Conservation (phyloP, 2,113 vertebrate species). For the Scortum barcoo region DNA sequence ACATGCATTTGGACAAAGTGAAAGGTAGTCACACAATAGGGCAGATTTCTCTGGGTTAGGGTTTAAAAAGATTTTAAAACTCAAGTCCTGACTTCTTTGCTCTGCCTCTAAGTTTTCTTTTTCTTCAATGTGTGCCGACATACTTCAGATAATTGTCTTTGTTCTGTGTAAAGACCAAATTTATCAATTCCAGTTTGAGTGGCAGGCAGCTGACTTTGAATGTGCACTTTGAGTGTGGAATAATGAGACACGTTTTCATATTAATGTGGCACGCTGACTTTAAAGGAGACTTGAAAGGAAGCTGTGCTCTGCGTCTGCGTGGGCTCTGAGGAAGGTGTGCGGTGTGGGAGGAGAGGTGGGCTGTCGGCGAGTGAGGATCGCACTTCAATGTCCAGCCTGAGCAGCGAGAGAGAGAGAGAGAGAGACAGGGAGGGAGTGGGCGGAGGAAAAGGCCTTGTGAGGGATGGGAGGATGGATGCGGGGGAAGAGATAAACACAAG, state of each 20-base stretch:
- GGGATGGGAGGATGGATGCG: conserved; percentile 39
- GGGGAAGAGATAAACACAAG: conserved; percentile 31
- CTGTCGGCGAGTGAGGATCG: neutral
- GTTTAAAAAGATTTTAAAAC: neutral
- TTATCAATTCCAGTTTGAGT: conserved; percentile 19
- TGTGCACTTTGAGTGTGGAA: conserved; percentile 27
- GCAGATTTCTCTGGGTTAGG: neutral
- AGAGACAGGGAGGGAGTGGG: conserved; percentile 24
- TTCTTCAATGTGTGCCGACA: neutral
- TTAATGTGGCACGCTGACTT: conserved; percentile 31
- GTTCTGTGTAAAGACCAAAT: conserved; percentile 4
- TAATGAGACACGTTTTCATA: conserved; percentile 56
- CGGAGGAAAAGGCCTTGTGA: conserved; percentile 44
- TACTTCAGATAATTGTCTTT: conserved; percentile 11
- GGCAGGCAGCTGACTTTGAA: conserved; percentile 25
- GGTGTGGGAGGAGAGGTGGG: conserved; percentile 45
- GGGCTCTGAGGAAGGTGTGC: conserved; percentile 26
- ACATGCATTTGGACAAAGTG: neutral
- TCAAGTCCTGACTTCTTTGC: neutral
- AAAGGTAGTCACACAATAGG: neutral
- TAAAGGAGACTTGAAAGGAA: conserved; percentile 58
- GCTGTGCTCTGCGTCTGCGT: conserved; percentile 29
- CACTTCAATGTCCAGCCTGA: conserved; percentile 40
- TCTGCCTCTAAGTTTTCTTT: neutral
- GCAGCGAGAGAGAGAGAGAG: neutral